Conservation (phyloP, 2,113 vertebrate species). For the Capreolus pygargus region DNA sequence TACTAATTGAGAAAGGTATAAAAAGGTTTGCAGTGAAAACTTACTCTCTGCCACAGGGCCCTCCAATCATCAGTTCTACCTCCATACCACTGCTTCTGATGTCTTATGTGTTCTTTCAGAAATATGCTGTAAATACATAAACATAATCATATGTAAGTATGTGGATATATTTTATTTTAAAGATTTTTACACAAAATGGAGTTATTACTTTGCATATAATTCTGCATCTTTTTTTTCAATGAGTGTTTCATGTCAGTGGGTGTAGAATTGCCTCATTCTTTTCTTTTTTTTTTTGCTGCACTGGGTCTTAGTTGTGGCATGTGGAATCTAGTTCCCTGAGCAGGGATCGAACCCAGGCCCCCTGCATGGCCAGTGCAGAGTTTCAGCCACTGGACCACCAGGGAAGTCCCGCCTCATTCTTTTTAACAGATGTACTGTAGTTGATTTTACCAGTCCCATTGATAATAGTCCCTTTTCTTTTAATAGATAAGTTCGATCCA, state of each 20-base stretch:
- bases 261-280: background rate
- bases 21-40: background rate
- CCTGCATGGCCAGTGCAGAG: too few relatives aligned
- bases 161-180: background rate
- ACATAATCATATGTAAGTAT: background rate
- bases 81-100: background rate
- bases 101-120: background rate
- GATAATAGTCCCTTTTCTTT: background rate
- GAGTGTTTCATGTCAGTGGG: background rate
- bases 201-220: background rate
- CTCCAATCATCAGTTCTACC: background rate
- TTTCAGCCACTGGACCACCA: too few relatives aligned
- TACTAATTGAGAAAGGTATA: background rate
- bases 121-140: background rate
- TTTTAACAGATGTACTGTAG: background rate
- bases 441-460: background rate
- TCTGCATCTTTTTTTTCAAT: background rate
- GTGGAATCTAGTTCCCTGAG: too few relatives aligned
- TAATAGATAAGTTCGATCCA: background rate
- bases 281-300: background rate
- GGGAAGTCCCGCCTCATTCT: background rate
- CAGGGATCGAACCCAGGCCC: too few relatives aligned
- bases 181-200: background rate
- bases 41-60: background rate
- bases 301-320: too few relatives aligned